Evolutionary conservation across 2,797 vertebrate genomes (phyloP), one percentile per base, ranked within the genome.

Genomic region (Borostomias antarcticus): DNA sequence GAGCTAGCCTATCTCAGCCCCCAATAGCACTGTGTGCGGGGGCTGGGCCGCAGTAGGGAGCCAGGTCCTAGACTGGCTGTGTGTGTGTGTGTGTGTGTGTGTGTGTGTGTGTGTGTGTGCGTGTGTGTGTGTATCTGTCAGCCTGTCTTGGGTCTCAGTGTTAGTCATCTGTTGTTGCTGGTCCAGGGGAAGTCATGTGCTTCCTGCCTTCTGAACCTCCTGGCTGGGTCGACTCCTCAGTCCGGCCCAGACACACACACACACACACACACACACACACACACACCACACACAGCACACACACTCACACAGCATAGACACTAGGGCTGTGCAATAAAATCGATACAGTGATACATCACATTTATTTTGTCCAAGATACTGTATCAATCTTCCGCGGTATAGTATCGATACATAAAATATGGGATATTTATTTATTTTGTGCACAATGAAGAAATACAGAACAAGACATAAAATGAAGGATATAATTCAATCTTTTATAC

Each of bases 171-270:
- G 37, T 59, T 59, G 21, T 59, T 59, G 19, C 37, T 43, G 37
- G 58, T 40, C 37, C 25, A 59, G 58, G 58, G n/a, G 58, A 59
- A 59, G 37, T 43, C 37, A 43, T 59, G 58, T 59, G 35, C 8
- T 47, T 62, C 60, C 47, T 62, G 60, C 47, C 19, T 62, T 32
- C 45, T 50, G 47, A 62, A 21, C 21, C n/a, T 21, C 10, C 59
- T 48, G 19, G n/a, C 60, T 32, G 26, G n/a, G 25, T 8, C 17
- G 21, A 23, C 21, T 50, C 19, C 47, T 19, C 19, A 21, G 47
- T 48, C 47, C 19, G 47, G n/a, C 47, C 10, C 53, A 30, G 25
- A 56, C 40, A 45, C 40, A 45, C 13, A 0, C 33, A 35, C 15
- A 6, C 45, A 48, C 2, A 48, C 45, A 48, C 45, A 48, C 4